These are phyloP conservation scores for Drosophila siamana DNA, from an alignment of 2,888 invertebrate species.

Conservation along the genomic window DNA sequence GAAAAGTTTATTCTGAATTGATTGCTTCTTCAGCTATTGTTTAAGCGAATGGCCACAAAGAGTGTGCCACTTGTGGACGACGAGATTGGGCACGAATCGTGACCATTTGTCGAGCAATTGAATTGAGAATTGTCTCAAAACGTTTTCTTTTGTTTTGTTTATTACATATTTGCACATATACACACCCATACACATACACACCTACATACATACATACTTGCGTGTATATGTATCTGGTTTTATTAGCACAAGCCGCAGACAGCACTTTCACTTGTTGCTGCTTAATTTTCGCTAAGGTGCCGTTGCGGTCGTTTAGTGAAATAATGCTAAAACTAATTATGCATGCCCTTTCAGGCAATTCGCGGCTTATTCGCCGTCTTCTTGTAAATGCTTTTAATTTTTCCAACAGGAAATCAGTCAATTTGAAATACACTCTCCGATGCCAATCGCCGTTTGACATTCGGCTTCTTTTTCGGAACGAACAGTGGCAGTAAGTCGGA, in stretches of 20 bases:
- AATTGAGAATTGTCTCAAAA: constrained; percentile 38
- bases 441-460: constrained; percentile 23
- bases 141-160: constrained; percentile 27
- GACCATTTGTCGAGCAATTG: constrained; percentile 65
- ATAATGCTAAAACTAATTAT: constrained; percentile 1
- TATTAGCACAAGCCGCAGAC: constrained; percentile 40
- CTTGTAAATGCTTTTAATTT: neutral
- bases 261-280: constrained; percentile 74
- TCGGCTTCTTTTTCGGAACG: neutral
- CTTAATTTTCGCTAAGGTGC: constrained; percentile 1
- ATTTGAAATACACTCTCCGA: constrained; percentile 8
- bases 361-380: neutral
- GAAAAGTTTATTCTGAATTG: constrained; percentile 6
- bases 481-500: constrained; percentile 25
- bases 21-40: constrained; percentile 36
- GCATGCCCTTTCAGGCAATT: constrained; percentile 2
- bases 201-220: constrained; percentile 9
- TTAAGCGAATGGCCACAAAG: constrained; percentile 29
- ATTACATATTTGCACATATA: constrained; percentile 50
- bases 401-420: constrained; percentile 32
- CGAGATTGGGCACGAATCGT: constrained; percentile 50
- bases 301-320: neutral
- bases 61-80: neutral
- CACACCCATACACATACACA: constrained; percentile 15
- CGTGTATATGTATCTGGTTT: constrained; percentile 2